Evolutionary conservation across 2,797 vertebrate species (phyloP), one percentile per base, ranked within the genome.

Genomic region (Uromys caudimaculatus): DNA sequence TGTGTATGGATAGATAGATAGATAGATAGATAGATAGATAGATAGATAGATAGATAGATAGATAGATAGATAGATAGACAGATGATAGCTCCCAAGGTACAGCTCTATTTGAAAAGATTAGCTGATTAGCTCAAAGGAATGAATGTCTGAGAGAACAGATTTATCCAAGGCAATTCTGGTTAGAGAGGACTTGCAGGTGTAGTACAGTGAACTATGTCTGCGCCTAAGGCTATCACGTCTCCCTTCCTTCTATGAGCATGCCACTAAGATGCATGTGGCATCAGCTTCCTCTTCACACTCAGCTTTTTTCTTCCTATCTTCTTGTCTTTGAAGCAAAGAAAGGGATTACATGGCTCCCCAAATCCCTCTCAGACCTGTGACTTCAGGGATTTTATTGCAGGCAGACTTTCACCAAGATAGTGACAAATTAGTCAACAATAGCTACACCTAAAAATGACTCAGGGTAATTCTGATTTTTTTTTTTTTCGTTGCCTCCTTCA

Each of bases 361-460:
- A 44, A n/a, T 84, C 27, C 62, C 38, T 89, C 58, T 58, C 24
- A 89, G 35, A 41, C 69, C n/a, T 60, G 10, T 23, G 41, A 54
- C 52, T 88, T 47, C 29, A 78, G 60, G 41, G 12, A 71, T 94
- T 98, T 93, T 73, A 95, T 35, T 87, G 23, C 76, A 56, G n/a
- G 35, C 78, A 95, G 93, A 78, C 4, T n/a, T 50, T 85, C 89
- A 69, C 79, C 32, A 62, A 50, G 17, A 64, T 52, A 84, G 85
- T 75, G 19, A 96, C 94, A 94, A 73, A 94, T 94, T 79, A 94
- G 32, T 64, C 89, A 96, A 60, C 14, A 27, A 67, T 2, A n/a
- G 82, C 35, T 76, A 64, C 69, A 94, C 83, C 93, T 95, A 47
- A 38, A 4, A 27, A 21, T 91, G 77, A 94, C 79, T 95, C 78